Evolutionary conservation across 2,797 vertebrate species (phyloP), one percentile per base, ranked within the genome.

Genomic region (Hemibagrus guttatus): DNA sequence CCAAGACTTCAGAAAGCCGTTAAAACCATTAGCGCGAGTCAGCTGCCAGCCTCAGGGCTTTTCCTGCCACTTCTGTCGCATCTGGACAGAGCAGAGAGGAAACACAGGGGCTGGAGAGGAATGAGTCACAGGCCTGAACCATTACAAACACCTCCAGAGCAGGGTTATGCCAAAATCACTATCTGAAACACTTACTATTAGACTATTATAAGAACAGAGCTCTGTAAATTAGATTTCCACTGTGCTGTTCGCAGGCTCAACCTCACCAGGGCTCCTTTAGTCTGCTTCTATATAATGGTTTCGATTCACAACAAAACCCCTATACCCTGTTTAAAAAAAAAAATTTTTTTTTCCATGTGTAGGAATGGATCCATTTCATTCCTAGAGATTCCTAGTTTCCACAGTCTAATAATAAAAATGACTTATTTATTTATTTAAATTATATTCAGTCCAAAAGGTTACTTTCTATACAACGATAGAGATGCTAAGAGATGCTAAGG

Each of bases 1-100:
- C 74, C 31, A 68, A 79, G 78, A 75, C 89, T 89, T 91, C 89
- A 92, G 90, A 92, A 91, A 89, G 90, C 89, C 91, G 92, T 94
- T 94, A 94, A 90, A 93, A 92, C 91, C 90, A 90, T 90, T 80
- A 85, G 89, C 52, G 46, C 93, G 92, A 94, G 91, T 95, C 94
- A 94, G 68, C 87, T 86, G 86, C 84, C 63, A 81, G 91, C 90
- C 93, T 91, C 91, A 86, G 91, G 92, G 92, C 90, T 79, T 91
- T 92, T 91, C 78, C 89, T 92, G 87, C 90, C 91, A 78, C 89
- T 83, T 85, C 91, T 81, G 68, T 91, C 92, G 86, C 66, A 86
- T 35, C 69, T 90, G 86, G 82, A 85, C 88, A 88, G 87, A 31
- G 39, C 84, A 71, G 89, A 90, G 69, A 76, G 85, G 88, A 89